These are phyloP conservation scores for Eurystomus glaucurus DNA, from an alignment of 2,797 vertebrate genomes.

Conservation along the genomic window DNA sequence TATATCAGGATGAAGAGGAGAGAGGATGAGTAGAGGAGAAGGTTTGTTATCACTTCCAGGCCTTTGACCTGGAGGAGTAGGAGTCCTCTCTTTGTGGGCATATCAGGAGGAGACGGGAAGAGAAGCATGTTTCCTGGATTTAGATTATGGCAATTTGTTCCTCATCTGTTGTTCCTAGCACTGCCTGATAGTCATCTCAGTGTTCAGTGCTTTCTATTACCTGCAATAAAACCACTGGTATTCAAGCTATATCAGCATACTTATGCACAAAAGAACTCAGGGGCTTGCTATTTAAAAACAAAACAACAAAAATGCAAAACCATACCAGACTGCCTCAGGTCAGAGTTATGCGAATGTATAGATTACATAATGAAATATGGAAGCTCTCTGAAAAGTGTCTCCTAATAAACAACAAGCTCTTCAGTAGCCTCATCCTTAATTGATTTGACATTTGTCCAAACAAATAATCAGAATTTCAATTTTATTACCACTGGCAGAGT, in stretches of 20 bases:
- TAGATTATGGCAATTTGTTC: neutral
- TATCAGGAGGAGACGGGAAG: neutral
- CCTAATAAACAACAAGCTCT: neutral
- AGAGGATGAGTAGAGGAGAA: neutral
- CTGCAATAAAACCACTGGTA: neutral
- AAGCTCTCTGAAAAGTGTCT: neutral
- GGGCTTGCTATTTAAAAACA: neutral
- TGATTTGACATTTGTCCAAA: neutral
- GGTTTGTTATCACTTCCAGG: neutral
- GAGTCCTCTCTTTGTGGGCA: neutral
- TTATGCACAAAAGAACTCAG: neutral
- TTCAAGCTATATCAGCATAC: neutral
- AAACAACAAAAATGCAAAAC: fast-evolving
- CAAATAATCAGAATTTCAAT: neutral
- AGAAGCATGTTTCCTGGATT: neutral
- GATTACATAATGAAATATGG: neutral
- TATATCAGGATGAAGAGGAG: neutral
- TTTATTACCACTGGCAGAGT: neutral
- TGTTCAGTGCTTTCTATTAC: neutral
- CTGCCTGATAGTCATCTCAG: neutral
- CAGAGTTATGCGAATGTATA: neutral
- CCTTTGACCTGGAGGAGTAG: neutral
- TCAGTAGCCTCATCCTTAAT: neutral
- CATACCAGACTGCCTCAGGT: neutral
- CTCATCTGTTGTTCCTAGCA: neutral